Conservation (phyloP, 2,888 invertebrate species). For the Ptilodon capucinus region DNA sequence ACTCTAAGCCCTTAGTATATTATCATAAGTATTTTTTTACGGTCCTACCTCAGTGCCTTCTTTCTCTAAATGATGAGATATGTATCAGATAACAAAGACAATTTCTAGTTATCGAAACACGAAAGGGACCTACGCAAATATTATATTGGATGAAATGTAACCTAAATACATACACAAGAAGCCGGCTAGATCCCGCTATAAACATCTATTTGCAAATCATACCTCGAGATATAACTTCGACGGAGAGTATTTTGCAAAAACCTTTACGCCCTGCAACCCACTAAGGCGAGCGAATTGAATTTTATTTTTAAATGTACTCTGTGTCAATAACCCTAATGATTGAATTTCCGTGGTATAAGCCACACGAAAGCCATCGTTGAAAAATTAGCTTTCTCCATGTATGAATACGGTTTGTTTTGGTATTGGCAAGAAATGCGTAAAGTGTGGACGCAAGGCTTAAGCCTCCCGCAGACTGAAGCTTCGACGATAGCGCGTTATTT, state of each 20-base stretch:
- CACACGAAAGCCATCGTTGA: no score
- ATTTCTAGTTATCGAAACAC: slow-evolving; percentile 29
- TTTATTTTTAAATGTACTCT: no score
- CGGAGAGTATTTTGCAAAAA: slow-evolving; percentile 19
- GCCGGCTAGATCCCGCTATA: slow-evolving; percentile 21
- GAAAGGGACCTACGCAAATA: slow-evolving; percentile 31
- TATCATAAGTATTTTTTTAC: not conserved
- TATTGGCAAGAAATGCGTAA: no score
- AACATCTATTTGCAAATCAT: slow-evolving; percentile 36
- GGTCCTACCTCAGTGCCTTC: not conserved
- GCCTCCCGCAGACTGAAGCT: no score
- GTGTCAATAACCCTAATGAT: no score
- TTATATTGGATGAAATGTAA: slow-evolving; percentile 25
- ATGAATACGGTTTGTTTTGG: no score
- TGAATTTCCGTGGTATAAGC: no score
- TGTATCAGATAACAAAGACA: slow-evolving; percentile 27
- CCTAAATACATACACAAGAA: slow-evolving; percentile 29
- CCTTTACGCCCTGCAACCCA: no score
- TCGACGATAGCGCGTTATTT: no score
- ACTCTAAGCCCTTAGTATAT: not conserved
- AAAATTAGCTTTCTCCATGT: no score
- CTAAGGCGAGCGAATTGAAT: no score
- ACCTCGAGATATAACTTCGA: slow-evolving; percentile 28
- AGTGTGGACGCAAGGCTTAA: no score
- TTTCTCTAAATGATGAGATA: slow-evolving; percentile 1